These are phyloP conservation scores for Tyrannus savana DNA, from an alignment of 2,113 vertebrate species.

Conservation along the genomic window DNA sequence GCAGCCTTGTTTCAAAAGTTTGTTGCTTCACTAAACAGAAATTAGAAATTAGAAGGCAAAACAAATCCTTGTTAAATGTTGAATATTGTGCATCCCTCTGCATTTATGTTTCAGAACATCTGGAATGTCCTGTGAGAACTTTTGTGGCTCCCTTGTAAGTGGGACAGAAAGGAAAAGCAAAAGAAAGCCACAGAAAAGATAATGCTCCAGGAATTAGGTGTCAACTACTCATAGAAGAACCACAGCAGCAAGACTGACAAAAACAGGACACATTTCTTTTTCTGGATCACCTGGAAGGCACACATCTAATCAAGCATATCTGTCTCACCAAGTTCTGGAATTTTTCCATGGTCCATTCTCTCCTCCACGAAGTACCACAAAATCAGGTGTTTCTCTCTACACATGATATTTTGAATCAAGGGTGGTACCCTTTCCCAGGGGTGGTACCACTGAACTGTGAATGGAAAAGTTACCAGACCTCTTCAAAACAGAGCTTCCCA, in stretches of 20 bases:
- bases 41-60: background rate
- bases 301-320: background rate
- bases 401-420: background rate
- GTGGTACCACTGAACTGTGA: background rate
- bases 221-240: background rate
- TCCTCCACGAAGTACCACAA: background rate
- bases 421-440: background rate
- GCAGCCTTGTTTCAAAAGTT: background rate
- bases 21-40: background rate
- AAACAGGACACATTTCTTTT: background rate
- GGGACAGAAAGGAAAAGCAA: background rate
- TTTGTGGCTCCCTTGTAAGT: background rate
- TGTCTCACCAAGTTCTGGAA: background rate
- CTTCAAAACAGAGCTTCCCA: background rate
- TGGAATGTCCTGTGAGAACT: background rate
- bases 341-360: background rate
- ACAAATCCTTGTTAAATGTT: background rate
- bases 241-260: background rate
- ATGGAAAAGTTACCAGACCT: background rate
- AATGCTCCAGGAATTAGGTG: background rate
- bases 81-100: background rate
- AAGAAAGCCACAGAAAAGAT: background rate
- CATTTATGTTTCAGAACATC: background rate
- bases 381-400: background rate
- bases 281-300: background rate